Evolutionary conservation across 2,888 invertebrate genomes (phyloP).

Genomic region (Petrolisthes manimaculis): DNA sequence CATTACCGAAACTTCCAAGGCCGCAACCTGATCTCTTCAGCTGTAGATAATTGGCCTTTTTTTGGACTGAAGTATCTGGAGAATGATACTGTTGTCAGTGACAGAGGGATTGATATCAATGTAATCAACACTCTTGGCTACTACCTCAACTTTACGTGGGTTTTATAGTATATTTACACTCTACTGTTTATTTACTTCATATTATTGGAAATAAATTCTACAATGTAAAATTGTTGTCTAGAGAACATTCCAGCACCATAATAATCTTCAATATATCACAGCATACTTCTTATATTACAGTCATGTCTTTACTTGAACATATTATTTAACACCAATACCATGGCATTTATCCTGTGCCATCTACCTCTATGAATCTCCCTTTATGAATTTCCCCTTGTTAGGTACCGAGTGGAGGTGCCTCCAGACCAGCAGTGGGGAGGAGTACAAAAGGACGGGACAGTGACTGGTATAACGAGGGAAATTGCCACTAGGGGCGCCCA

Average conservation of each 20-base stretch:
- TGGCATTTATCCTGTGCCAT: too few relatives aligned
- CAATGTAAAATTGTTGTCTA: too few relatives aligned
- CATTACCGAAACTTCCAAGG: conserved; percentile 1
- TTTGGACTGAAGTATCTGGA: conserved; percentile 22
- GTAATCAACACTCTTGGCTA: conserved; percentile 17
- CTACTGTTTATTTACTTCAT: too few relatives aligned
- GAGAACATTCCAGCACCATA: too few relatives aligned
- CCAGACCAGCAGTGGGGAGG: conserved; percentile 34
- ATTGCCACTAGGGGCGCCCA: conserved; percentile 6
- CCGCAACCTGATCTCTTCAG: conserved; percentile 3
- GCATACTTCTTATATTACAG: too few relatives aligned
- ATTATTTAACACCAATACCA: too few relatives aligned
- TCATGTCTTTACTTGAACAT: too few relatives aligned
- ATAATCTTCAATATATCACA: too few relatives aligned
- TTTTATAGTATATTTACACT: not conserved
- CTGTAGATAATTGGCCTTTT: conserved; percentile 47
- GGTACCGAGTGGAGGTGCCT: conserved; percentile 19
- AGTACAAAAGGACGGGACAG: not conserved
- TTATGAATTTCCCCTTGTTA: not conserved
- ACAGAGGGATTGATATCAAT: conserved; percentile 37
- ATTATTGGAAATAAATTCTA: too few relatives aligned
- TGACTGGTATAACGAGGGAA: conserved; percentile 28
- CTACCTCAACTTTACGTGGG: conserved; percentile 5
- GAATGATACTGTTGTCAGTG: not conserved
- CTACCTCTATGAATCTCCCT: too few relatives aligned